Evolutionary conservation across 2,888 invertebrate genomes (phyloP), one percentile per base, ranked within the genome.

Genomic region (Archips xylosteana): DNA sequence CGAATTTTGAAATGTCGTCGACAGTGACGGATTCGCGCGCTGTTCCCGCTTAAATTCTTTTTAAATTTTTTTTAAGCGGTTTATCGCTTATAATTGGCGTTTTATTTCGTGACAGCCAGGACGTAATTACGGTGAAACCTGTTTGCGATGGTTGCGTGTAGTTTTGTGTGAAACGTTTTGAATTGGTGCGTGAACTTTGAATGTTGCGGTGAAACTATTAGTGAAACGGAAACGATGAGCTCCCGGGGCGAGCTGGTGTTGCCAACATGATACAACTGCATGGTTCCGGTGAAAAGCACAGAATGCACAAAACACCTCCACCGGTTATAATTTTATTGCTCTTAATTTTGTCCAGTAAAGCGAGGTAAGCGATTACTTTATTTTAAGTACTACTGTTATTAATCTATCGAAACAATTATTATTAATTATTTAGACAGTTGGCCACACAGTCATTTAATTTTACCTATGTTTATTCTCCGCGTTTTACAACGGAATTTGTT

Each of bases 201-300:
- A 81, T 82, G 83, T 83, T 84, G 82, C 81, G 82, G 75, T 62
- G 76, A 80, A 81, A 57, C 23, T 72, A 61, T 68, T 36, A 85
- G 88, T 88, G 89, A 87, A 83, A 89, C 88, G 83, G 85, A 87
- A 87, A 88, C 82, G 79, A 93, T 93, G 94, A 88, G 84, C 86
- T 84, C 88, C 83, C 89, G 86, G 81, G 89, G 87, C 83, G 85
- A 87, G 80, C 82, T 87, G 88, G 92, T 93, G 91, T 87, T 93
- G 85, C 94, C 94, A 91, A 93, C 94, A 94, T 93, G 93, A 94
- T 83, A 85, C 85, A 85, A 78, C 79, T 83, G 79, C 79, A 78
- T 82, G 83, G 80, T 81, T 80, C 79, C 77, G 84, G 84, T 79
- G 86, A 86, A 85, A 83, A 85, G 78, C 78, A 82, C 92, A 94